Evolutionary conservation across 2,888 invertebrate species (phyloP).

Genomic region (Mimachlamys varia): DNA sequence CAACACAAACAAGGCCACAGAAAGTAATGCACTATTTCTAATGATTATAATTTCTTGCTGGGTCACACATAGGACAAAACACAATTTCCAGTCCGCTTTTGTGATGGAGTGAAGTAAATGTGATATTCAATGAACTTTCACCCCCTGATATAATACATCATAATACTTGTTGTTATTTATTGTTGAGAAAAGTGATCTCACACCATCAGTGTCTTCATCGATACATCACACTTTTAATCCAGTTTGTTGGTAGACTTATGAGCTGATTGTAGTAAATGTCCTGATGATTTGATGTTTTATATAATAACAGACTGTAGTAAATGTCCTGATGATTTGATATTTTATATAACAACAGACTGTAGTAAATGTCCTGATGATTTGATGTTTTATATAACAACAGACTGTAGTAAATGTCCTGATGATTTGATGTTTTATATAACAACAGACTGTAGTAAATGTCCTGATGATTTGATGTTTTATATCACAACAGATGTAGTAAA

Average conservation of each 20-base stretch:
- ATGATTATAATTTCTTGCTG: not conserved
- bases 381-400: not conserved
- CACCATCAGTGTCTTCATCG: no score
- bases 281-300: no score
- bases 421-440: not conserved
- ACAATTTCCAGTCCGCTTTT: not conserved
- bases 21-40: no score
- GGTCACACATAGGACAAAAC: no score
- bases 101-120: not conserved
- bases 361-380: not conserved
- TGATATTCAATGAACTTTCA: not conserved
- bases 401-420: not conserved
- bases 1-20: no score
- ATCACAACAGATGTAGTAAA: not conserved
- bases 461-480: not conserved
- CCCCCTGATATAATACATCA: not conserved
- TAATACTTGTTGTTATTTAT: not conserved
- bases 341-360: not conserved
- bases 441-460: not conserved
- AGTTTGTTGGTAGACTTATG: no score
- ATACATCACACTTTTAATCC: no score
- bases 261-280: no score
- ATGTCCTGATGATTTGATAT: not conserved
- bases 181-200: no score
- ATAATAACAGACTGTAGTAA: not conserved